phyloP scores from a whole-genome alignment of 1,140 invertebrate species.

The Pissodes strobi region DNA sequence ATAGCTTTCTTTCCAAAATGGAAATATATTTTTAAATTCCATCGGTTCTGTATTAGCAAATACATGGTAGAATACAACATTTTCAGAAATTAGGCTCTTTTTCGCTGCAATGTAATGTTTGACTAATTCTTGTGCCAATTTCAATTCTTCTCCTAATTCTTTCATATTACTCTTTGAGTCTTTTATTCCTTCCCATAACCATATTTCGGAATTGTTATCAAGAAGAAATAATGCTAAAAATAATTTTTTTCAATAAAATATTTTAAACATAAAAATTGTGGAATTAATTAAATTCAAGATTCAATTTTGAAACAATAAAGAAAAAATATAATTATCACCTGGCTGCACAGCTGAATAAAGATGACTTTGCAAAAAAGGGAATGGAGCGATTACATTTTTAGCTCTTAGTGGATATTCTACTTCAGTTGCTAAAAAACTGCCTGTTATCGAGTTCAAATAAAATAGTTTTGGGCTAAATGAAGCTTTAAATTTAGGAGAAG shows the following conservation, averaged over 20 bases:
- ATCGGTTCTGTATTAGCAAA: conserved; percentile 30
- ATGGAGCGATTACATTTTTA: conserved; percentile 20
- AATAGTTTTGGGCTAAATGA: conserved; percentile 39
- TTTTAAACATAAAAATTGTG: background rate
- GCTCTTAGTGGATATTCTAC: conserved; percentile 37
- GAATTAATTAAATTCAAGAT: too few species aligned
- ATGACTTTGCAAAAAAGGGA: conserved; percentile 43
- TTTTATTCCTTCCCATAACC: conserved; percentile 37
- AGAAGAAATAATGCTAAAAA: conserved; percentile 39
- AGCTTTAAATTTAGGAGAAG: background rate
- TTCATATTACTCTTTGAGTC: background rate
- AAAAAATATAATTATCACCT: conserved; percentile 25
- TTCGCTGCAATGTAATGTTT: conserved; percentile 32
- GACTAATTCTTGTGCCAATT: conserved; percentile 17
- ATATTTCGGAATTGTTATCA: conserved; percentile 40
- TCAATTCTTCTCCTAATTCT: conserved; percentile 17
- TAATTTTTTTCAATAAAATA: background rate
- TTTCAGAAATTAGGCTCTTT: conserved; percentile 1
- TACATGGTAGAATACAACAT: conserved; percentile 21
- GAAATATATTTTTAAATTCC: conserved; percentile 40
- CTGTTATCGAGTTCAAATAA: conserved; percentile 41
- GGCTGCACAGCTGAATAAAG: conserved; percentile 39
- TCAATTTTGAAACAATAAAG: background rate
- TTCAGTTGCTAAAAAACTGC: conserved; percentile 37
- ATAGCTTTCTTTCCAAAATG: conserved; percentile 32